phyloP scores from a whole-genome alignment of 2,888 invertebrate genomes.

The Sphecodes monilicornis region DNA sequence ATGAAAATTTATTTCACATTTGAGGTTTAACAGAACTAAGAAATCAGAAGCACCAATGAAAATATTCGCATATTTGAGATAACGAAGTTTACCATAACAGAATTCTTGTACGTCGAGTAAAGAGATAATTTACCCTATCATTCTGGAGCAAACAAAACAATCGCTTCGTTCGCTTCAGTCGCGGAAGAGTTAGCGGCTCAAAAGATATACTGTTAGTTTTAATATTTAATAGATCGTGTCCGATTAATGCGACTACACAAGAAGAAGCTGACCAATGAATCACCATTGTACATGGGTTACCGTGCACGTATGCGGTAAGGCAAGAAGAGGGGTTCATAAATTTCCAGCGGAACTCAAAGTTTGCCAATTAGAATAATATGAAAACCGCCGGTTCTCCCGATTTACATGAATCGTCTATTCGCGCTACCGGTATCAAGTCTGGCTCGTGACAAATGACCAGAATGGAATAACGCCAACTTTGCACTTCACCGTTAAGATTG shows the following conservation, averaged over 20 bases:
- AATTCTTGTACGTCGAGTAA: neutral
- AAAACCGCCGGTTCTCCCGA: constrained; percentile 51
- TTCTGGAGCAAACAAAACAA: neutral
- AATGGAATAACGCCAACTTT: constrained; percentile 62
- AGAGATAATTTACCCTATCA: neutral
- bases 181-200: neutral
- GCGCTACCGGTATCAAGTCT: constrained; percentile 54
- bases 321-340: constrained; percentile 57
- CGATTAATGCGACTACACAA: constrained; percentile 44
- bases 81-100: neutral
- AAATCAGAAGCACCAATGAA: neutral
- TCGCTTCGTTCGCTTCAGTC: neutral
- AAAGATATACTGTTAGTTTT: constrained; percentile 10
- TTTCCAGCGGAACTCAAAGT: constrained; percentile 50
- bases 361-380: constrained; percentile 60
- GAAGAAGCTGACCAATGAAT: constrained; percentile 42
- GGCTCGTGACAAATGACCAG: constrained; percentile 50
- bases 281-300: constrained; percentile 21
- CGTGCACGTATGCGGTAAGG: constrained; percentile 27
- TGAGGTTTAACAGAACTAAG: neutral
- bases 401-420: constrained; percentile 57
- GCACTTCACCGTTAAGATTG: constrained; percentile 49
- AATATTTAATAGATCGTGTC: constrained; percentile 40
- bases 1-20: neutral
- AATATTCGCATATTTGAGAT: neutral